phyloP scores from a whole-genome alignment of 2,113 vertebrate species.

The Bungarus multicinctus region DNA sequence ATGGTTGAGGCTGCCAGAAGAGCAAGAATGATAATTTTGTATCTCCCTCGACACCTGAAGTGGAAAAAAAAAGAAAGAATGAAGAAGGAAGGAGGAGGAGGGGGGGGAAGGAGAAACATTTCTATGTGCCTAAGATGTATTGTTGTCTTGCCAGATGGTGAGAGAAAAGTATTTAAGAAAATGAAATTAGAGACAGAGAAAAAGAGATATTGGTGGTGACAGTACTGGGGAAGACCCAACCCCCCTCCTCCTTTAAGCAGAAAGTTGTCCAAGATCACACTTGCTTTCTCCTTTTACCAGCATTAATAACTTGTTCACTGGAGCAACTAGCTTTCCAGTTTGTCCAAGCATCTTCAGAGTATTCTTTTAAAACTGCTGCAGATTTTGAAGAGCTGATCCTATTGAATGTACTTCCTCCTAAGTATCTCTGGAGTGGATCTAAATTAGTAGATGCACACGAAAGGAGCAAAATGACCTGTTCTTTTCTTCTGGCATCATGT shows the following conservation, averaged over 20 bases:
- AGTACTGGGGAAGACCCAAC: not conserved
- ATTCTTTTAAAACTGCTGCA: not conserved
- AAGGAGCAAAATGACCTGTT: not conserved
- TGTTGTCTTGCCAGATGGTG: not conserved
- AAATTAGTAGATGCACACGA: not conserved
- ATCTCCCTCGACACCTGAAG: too few relatives aligned
- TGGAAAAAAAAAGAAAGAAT: too few relatives aligned
- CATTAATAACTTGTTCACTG: not conserved
- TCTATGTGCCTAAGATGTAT: not conserved
- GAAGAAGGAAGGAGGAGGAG: too few relatives aligned
- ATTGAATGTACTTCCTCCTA: not conserved
- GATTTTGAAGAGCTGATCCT: not conserved
- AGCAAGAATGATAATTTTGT: too few relatives aligned
- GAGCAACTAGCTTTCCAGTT: not conserved
- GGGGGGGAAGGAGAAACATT: not conserved
- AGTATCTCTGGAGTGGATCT: not conserved
- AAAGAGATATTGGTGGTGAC: not conserved
- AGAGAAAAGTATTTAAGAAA: not conserved
- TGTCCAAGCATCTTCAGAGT: not conserved
- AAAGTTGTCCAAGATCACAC: not conserved
- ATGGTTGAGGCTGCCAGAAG: not conserved
- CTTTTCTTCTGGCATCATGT: not conserved
- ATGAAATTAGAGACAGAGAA: not conserved
- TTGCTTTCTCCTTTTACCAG: not conserved
- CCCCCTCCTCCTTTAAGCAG: not conserved